Base-by-base conservation (phyloP, 2,797 vertebrate species). In the Salarias fasciatus region DNA sequence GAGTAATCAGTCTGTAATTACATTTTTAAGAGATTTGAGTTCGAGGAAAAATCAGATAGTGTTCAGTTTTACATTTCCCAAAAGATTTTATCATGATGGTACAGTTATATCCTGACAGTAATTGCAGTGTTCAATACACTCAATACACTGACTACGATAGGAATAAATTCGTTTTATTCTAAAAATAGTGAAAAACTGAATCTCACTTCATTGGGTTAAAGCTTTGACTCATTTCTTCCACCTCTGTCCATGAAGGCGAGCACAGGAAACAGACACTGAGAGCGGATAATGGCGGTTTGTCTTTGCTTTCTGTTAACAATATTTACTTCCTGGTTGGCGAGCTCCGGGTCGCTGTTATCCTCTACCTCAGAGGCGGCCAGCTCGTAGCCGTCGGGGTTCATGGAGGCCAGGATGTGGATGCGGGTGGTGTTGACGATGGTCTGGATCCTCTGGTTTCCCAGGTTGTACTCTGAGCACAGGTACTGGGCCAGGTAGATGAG, bases 321-420 rank as follows among this genome's bases (percentile, higher is more conserved):
- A 94, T 93, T 94, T 94, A 94, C 93, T 94, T 93, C 91, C 79
- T 91, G 89, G 84, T 92, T 71, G 92, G 60, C 79, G 90, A 89
- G 79, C 81, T 94, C 92, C 82, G 88, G 90, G 75, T 94, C 91
- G 89, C 62, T 89, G 74, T 54, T 92, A 92, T 93, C 60, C 58
- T 92, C 93, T 95, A 98, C 96, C 95, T 97, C 96, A 78, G 97
- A 92, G 9, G 95, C 94, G 0, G 98, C 98, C 77, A 97, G 79
- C 72, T 99, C 96, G 11, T 98, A 99, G 48, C 97, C 98, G 5
- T 99, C 98, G 0, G 98, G 98, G 82, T 99, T 99, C 94, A 99
- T 96, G 68, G 97, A 98, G 76, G 96, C 94, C 55, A 99, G 90
- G 63, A 99, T 92, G 62, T 99, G 98, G 77, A 99, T 90, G 68